These are phyloP conservation scores for Chymomyza amoena DNA, from an alignment of 2,888 invertebrate genomes.

Conservation along the genomic window DNA sequence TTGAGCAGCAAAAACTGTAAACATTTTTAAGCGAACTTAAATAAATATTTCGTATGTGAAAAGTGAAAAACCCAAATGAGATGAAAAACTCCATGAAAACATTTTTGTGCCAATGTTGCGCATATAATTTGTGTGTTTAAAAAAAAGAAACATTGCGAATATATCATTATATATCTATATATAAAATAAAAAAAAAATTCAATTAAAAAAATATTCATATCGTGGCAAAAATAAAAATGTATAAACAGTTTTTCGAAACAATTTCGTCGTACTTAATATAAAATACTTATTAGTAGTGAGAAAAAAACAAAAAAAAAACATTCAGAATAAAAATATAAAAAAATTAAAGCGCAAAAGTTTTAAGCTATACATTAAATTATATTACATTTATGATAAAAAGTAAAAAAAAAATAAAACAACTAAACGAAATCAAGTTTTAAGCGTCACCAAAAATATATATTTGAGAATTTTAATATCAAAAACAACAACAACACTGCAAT, in stretches of 20 bases:
- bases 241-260: constrained; percentile 49
- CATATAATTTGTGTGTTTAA: constrained; percentile 40
- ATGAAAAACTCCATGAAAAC: constrained; percentile 14
- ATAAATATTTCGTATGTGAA: constrained; percentile 27
- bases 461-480: constrained; percentile 48
- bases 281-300: constrained; percentile 57
- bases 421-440: constrained; percentile 17
- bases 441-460: constrained; percentile 35
- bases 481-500: not conserved
- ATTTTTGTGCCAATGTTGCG: constrained; percentile 41
- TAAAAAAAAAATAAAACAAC: constrained; percentile 21
- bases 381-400: constrained; percentile 24
- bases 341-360: constrained; percentile 33
- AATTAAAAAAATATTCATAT: constrained; percentile 61
- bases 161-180: constrained; percentile 38
- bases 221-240: constrained; percentile 55
- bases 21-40: constrained; percentile 19
- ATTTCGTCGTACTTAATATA: constrained; percentile 51
- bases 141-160: constrained; percentile 27
- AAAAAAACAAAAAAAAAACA: constrained; percentile 34
- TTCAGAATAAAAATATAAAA: constrained; percentile 8
- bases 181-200: constrained; percentile 39
- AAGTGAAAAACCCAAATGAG: constrained; percentile 11
- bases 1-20: constrained; percentile 29
- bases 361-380: constrained; percentile 58